These are phyloP conservation scores for Unio pictorum DNA, from an alignment of 2,888 invertebrate genomes.

Conservation along the genomic window DNA sequence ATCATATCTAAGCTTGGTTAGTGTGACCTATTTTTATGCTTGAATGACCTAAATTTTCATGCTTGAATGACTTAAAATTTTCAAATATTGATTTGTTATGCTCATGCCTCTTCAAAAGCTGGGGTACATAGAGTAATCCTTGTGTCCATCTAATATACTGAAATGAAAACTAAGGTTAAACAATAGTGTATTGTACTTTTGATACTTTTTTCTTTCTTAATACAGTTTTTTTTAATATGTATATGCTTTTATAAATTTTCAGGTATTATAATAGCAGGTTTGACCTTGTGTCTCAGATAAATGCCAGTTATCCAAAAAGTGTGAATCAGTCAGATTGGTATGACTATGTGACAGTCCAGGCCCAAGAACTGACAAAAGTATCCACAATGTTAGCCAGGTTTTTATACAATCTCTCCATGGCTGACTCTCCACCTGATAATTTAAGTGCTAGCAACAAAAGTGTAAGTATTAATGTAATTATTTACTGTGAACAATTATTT, in stretches of 20 bases:
- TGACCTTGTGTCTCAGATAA: conserved; percentile 48
- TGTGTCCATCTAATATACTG: too few species aligned
- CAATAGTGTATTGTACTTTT: too few species aligned
- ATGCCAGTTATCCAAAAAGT: conserved; percentile 31
- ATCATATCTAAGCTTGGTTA: too few species aligned
- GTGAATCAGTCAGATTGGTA: conserved; percentile 42
- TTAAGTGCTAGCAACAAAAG: conserved; percentile 29
- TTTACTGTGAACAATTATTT: too few species aligned
- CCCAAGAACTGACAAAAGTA: conserved; percentile 44
- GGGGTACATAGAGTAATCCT: too few species aligned
- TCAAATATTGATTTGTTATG: too few species aligned
- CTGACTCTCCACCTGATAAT: conserved; percentile 19
- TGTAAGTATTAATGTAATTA: conserved; percentile 15
- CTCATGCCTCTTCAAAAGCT: too few species aligned
- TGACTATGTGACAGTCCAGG: conserved; percentile 53
- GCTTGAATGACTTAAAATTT: too few species aligned
- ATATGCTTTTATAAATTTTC: conserved; percentile 7
- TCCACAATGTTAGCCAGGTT: conserved; percentile 55
- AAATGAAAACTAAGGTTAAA: too few species aligned
- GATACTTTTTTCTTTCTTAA: too few species aligned
- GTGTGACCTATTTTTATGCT: too few species aligned
- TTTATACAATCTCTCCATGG: conserved; percentile 54
- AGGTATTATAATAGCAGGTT: conserved; percentile 67
- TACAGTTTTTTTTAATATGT: not conserved
- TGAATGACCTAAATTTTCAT: too few species aligned